phyloP scores from a whole-genome alignment of 2,888 invertebrate genomes.

The Apodemia arnacis region DNA sequence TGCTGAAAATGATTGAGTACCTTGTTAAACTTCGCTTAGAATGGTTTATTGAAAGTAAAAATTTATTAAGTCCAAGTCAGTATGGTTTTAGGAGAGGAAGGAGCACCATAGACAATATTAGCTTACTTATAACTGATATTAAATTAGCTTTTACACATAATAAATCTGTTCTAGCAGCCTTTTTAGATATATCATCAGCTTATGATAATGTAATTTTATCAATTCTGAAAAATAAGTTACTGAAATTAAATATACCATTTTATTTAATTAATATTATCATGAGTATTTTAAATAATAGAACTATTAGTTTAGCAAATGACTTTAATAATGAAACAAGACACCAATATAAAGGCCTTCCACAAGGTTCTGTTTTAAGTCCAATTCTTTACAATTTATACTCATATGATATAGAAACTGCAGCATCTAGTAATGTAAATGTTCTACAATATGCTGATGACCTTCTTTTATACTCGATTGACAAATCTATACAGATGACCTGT shows the following conservation, averaged over 20 bases:
- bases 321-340: not conserved
- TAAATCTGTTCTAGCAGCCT: conserved; percentile 26
- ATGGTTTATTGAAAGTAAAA: conserved; percentile 55
- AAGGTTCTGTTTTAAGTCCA: conserved; percentile 73
- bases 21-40: conserved; percentile 65
- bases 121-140: conserved; percentile 41
- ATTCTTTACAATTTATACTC: conserved; percentile 63
- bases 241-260: not conserved
- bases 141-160: conserved; percentile 30
- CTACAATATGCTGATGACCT: conserved; percentile 73
- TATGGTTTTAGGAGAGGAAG: conserved; percentile 69
- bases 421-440: conserved; percentile 32
- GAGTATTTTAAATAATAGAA: not conserved
- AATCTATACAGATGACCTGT: not conserved
- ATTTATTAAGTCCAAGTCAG: conserved; percentile 47
- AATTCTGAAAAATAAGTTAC: conserved; percentile 18
- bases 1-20: conserved; percentile 55
- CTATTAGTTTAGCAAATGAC: conserved; percentile 1
- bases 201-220: conserved; percentile 44
- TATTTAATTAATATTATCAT: conserved; percentile 24
- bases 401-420: conserved; percentile 33
- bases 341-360: conserved; percentile 56
- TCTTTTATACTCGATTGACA: conserved; percentile 30
- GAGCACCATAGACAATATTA: conserved; percentile 42
- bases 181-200: conserved; percentile 40